Base-by-base conservation (phyloP, 2,888 invertebrate genomes). In the Thymelicus lineola region DNA sequence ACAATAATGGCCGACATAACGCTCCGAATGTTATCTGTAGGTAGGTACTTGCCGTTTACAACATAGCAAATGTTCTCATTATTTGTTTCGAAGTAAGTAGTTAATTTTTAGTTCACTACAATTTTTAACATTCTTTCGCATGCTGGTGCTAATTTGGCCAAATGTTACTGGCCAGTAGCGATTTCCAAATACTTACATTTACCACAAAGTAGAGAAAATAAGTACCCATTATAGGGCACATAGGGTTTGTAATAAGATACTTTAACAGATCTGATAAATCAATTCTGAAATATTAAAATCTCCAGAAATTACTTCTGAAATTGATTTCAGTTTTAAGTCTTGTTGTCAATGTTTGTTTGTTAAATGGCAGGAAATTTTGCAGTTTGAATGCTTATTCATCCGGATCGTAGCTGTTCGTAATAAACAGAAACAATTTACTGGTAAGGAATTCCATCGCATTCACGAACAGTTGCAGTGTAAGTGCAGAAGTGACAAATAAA, bases 1-100 rank as follows among this genome's bases (percentile, higher is more conserved):
- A 89, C 89, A 91, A 93, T 90, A 88, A 91, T 88, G 87, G 87
- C 88, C 90, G 88, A 90, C 91, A 91, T 93, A 90, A 90, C 88
- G 87, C 88, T 87, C 86, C 88, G 80, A 90, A 92, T 91, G 88
- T 89, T 92, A 92, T 92, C 90, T 91, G 80, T 48, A 50, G 12
- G 82, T 79, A 78, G 72, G 71, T 80, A 79, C 73, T 75, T 78
- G 79, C 75, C 77, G 79, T 86, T 88, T 87, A 86, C 89, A 84
- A 88, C 86, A 88, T 86, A 83, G 83, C 81, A 75, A 86, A 86
- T 87, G 86, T 91, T 90, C 89, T 86, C 88, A 89, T 86, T 87
- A 79, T 81, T 79, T 82, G 77, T 82, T 83, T 79, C 71, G 72
- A 63, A 75, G 71, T 74, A 63, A 75, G 71, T 74, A 73, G 61